A percentile compares a stretch with the other conserved stretches of the same genome.
Evolutionary conservation across 2,113 vertebrate species (phyloP).

Genomic region (Pyrgilauda ruficollis): DNA sequence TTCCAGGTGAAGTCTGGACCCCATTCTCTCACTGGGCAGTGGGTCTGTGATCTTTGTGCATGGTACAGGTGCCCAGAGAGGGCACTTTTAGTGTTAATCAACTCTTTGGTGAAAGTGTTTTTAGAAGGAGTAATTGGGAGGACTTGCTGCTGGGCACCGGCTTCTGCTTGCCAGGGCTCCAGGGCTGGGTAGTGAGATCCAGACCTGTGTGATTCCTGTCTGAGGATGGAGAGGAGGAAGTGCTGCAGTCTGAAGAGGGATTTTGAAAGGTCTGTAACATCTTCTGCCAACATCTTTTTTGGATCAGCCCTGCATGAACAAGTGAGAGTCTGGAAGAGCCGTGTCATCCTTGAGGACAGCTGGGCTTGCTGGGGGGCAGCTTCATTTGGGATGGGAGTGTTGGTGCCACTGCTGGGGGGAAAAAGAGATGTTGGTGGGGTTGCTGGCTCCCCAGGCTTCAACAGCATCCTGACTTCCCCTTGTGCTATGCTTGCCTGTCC

Average conservation of each 20-base stretch:
- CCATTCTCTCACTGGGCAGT: background rate
- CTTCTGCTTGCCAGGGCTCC: background rate
- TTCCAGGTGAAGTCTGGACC: background rate
- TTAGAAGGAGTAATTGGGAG: background rate
- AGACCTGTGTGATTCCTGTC: background rate
- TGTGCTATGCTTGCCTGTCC: background rate
- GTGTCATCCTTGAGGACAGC: background rate
- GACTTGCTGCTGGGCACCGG: background rate
- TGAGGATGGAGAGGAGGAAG: background rate
- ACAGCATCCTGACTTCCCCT: background rate
- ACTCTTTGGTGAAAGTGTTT: background rate
- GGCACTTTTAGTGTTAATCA: background rate
- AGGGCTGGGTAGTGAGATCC: background rate
- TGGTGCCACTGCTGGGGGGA: background rate
- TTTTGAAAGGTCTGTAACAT: conserved; percentile 11
- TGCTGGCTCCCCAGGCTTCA: background rate
- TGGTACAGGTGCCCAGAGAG: rapidly evolving
- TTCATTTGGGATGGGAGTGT: background rate
- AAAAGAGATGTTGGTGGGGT: too few species aligned
- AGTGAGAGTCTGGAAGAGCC: rapidly evolving
- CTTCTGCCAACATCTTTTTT: conserved; percentile 24
- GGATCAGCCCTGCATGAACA: background rate
- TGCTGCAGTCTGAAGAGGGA: background rate
- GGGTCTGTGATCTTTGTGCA: background rate
- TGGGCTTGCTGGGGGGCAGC: background rate